Conservation (phyloP, 2,113 vertebrate genomes). For the Odocoileus virginianus region DNA sequence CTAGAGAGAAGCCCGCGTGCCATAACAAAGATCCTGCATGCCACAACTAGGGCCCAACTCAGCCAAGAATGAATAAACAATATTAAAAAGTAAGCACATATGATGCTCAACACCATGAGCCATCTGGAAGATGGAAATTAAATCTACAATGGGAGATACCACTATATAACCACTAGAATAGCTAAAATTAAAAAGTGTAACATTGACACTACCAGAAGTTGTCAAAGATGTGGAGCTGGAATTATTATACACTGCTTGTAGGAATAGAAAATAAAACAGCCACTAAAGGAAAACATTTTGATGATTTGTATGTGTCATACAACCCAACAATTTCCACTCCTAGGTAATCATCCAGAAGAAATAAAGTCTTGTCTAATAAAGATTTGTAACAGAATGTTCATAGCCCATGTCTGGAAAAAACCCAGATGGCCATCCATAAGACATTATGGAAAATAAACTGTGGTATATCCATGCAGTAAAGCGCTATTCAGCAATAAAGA, state of each 20-base stretch:
- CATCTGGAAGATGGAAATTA: not conserved
- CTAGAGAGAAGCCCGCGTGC: fast-evolving
- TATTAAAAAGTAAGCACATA: not conserved
- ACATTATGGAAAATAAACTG: not conserved
- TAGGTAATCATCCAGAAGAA: not conserved
- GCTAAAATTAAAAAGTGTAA: not conserved
- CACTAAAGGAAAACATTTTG: not conserved
- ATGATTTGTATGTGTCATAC: not conserved
- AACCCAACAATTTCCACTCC: not conserved
- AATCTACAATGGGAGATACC: not conserved
- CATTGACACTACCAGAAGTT: not conserved
- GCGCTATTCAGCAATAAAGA: not conserved
- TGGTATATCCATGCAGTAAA: not conserved
- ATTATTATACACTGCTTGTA: not conserved
- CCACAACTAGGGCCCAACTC: not conserved
- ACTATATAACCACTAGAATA: not conserved
- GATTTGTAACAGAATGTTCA: not conserved
- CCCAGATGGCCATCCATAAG: not conserved
- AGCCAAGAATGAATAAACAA: not conserved
- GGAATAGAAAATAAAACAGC: not conserved
- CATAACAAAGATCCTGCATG: not conserved
- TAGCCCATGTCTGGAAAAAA: not conserved
- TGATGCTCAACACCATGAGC: not conserved
- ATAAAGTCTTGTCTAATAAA: not conserved
- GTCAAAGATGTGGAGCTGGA: not conserved